Base-by-base conservation (phyloP, 2,797 vertebrate genomes). In the Hoplostethus mediterraneus region DNA sequence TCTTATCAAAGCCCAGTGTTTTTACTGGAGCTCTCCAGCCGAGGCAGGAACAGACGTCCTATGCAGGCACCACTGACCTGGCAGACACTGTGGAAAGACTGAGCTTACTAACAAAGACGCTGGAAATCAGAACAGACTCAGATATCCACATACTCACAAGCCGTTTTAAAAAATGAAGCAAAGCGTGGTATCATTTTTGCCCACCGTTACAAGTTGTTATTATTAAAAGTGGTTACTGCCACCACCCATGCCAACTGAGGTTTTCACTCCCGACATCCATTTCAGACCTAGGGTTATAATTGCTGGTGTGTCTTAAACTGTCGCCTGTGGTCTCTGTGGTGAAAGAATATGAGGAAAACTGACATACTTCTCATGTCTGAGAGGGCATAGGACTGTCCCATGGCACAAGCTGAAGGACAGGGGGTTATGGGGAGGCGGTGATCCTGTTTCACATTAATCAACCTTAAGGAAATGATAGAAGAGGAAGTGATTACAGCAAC, bases 391-490 rank as follows among this genome's bases (percentile, higher is more conserved):
- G 38, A 76, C 49, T 67, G 65, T 83, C 40, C 67, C 75, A 62
- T 76, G 81, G 84, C 79, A 72, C 90, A 81, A 84, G 76, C 65
- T 80, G 31, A 49, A 63, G 58, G 33, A 52, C 16, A 53, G 51
- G 62, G 48, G 69, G 31, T 66, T 59, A 33, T 0, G 0, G 10
- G 16, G 21, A 17, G 60, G 51, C 81, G 79, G 83, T 81, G 73
- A 87, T 81, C 91, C 92, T 83, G 90, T 89, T 90, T 88, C 66
- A 85, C 90, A 87, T 93, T 87, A 88, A 90, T 94, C 92, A 93
- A 91, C 83, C 73, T 84, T 71, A 94, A 91, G 97, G 96, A 97
- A 97, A 96, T 96, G 94, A 97, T 95, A 92, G 79, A 89, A 93
- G 92, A 95, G 97, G 97, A 97, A 97, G 95, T 94, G 90, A 94